Conservation (phyloP, 2,888 invertebrate genomes). For the Abrostola triplasia region DNA sequence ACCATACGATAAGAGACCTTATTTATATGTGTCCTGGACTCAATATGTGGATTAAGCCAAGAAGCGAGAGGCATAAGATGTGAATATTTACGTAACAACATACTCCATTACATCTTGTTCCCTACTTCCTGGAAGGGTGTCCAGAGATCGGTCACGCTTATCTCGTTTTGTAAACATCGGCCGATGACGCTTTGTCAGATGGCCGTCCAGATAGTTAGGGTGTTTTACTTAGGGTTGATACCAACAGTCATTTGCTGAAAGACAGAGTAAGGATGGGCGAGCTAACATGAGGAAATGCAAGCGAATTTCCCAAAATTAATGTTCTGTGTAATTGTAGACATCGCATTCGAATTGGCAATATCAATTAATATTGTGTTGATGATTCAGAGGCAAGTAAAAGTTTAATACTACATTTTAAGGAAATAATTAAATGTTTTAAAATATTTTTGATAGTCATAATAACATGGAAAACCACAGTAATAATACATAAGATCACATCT, state of each 20-base stretch:
- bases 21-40: too few relatives aligned
- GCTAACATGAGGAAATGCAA: not conserved
- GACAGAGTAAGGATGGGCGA: not conserved
- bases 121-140: conserved; percentile 67
- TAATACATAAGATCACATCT: too few relatives aligned
- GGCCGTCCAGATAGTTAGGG: conserved; percentile 60
- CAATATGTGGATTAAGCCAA: not conserved
- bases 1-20: too few relatives aligned
- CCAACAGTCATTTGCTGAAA: conserved; percentile 43
- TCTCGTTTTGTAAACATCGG: conserved; percentile 76
- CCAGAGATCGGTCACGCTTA: conserved; percentile 79
- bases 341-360: not conserved
- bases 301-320: not conserved
- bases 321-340: not conserved
- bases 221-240: conserved; percentile 52
- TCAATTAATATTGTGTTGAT: not conserved
- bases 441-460: too few relatives aligned
- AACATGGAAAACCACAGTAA: too few relatives aligned
- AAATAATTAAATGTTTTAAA: not conserved
- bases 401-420: not conserved
- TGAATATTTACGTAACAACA: not conserved
- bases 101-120: conserved; percentile 45
- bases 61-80: too few relatives aligned
- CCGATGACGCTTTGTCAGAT: conserved; percentile 70
- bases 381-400: not conserved